These are phyloP conservation scores for Setipinna tenuifilis DNA, from an alignment of 2,797 vertebrate genomes.

Conservation along the genomic window DNA sequence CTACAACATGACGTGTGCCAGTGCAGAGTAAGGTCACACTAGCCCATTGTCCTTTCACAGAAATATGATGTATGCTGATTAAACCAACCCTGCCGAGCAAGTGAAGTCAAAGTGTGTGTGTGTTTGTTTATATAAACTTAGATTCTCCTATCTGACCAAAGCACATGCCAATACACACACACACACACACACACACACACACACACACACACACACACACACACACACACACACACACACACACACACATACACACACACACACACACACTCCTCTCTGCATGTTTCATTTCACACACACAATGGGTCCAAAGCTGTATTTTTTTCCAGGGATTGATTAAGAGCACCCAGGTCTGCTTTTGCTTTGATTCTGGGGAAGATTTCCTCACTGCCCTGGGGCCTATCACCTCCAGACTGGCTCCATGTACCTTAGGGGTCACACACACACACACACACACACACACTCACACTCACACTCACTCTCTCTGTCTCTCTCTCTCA, in stretches of 20 bases:
- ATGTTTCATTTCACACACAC: background rate
- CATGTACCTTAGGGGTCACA: background rate
- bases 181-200: background rate
- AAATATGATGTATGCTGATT: no score
- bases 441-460: no score
- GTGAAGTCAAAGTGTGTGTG: no score
- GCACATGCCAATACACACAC: background rate
- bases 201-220: no score
- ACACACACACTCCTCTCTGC: no score
- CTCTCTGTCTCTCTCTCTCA: no score
- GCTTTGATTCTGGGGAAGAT: background rate
- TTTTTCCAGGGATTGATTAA: background rate
- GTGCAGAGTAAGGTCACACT: no score
- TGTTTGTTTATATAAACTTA: no score
- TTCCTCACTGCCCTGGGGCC: background rate
- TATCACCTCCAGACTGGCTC: background rate
- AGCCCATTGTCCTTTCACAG: no score
- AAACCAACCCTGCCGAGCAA: no score
- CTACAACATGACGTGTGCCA: no score
- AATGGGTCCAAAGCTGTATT: background rate
- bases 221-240: background rate
- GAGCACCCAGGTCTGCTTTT: background rate
- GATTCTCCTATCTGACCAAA: background rate
- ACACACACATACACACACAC: conserved; percentile 7
- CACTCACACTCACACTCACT: conserved; percentile 3